Conservation (phyloP, 2,797 vertebrate species). For the Pipistrellus nathusii region DNA sequence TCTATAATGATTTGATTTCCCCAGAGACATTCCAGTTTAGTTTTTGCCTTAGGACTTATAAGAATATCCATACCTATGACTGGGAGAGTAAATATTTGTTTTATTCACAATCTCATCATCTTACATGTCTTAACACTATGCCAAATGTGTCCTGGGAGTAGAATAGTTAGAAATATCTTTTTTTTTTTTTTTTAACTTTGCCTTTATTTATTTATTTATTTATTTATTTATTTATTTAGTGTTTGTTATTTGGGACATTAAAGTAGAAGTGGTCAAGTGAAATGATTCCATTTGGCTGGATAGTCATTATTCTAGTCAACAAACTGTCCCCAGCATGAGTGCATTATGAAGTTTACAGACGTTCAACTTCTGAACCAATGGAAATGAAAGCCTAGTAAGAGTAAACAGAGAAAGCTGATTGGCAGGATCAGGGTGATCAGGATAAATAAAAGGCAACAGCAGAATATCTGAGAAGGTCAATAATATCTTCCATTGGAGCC, state of each 20-base stretch:
- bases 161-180: neutral
- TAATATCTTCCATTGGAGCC: neutral
- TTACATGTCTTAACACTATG: neutral
- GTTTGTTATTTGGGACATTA: slow-evolving; percentile 2
- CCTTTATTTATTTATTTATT: slow-evolving; percentile 45
- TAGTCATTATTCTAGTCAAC: neutral
- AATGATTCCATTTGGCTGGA: slow-evolving; percentile 20
- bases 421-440: slow-evolving; percentile 69
- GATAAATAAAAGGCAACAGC: slow-evolving; percentile 83
- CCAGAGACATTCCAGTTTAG: neutral
- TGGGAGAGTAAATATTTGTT: neutral
- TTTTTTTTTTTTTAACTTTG: neutral
- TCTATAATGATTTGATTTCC: neutral
- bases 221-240: slow-evolving; percentile 39
- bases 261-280: slow-evolving; percentile 38
- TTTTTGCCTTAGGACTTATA: neutral
- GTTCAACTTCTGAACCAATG: slow-evolving; percentile 27
- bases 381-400: slow-evolving; percentile 39
- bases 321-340: slow-evolving; percentile 21
- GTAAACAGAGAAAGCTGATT: slow-evolving; percentile 75
- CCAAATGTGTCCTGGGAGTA: neutral
- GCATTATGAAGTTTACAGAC: slow-evolving; percentile 65
- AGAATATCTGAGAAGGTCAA: neutral
- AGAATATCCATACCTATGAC: neutral
- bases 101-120: neutral